A percentile compares a stretch with the other conserved stretches of the same genome.
Conservation (phyloP, 2,797 vertebrate genomes). For the Schizopygopsis pylzovi region DNA sequence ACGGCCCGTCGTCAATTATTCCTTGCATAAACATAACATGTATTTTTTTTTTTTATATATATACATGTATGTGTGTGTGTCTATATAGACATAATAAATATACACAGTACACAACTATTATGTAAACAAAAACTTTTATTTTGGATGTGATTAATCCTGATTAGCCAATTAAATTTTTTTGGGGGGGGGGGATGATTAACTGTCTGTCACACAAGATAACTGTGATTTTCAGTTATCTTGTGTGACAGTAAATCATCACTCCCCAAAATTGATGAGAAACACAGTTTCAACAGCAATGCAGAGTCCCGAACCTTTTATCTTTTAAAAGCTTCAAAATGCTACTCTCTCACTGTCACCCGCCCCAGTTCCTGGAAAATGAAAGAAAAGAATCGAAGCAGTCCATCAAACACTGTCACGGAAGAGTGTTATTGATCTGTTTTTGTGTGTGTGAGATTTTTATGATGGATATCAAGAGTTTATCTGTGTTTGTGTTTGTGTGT, state of each 20-base stretch:
- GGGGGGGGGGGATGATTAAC: too few relatives aligned
- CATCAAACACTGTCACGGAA: slow-evolving; percentile 14
- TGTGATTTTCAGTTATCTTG: not conserved
- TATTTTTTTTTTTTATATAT: too few relatives aligned
- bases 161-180: too few relatives aligned
- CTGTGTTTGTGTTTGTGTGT: not conserved
- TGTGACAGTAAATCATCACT: not conserved
- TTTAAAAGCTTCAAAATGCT: not conserved
- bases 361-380: slow-evolving; percentile 6
- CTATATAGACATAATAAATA: too few relatives aligned
- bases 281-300: slow-evolving; percentile 17
- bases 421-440: slow-evolving; percentile 25
- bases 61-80: too few relatives aligned
- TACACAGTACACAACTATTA: too few relatives aligned
- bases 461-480: slow-evolving; percentile 30
- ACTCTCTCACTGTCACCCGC: not conserved
- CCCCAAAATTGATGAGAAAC: not conserved
- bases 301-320: slow-evolving; percentile 5
- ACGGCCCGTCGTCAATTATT: too few relatives aligned
- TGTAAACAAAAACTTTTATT: too few relatives aligned
- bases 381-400: slow-evolving; percentile 3
- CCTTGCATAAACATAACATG: too few relatives aligned
- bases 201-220: too few relatives aligned
- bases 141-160: too few relatives aligned
- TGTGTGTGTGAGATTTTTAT: slow-evolving; percentile 45